Conservation (phyloP, 2,888 invertebrate species). For the Cephalotes varians region DNA sequence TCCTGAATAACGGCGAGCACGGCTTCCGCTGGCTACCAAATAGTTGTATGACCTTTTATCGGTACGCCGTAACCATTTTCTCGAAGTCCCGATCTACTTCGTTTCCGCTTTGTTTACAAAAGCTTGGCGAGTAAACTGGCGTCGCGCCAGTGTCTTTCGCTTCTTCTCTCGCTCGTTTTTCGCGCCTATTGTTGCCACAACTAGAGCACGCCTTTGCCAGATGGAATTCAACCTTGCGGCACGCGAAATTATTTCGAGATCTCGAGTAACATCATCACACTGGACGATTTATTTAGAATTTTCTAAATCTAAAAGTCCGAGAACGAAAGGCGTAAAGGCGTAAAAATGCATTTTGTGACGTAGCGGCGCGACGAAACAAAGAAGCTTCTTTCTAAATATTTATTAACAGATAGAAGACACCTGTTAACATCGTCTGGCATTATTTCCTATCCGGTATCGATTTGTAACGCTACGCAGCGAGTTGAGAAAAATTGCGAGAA, state of each 20-base stretch:
- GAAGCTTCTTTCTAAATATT: not conserved
- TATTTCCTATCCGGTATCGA: too few relatives aligned
- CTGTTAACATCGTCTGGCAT: not conserved
- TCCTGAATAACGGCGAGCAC: not conserved
- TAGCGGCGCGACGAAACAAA: not conserved
- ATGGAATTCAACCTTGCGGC: not conserved
- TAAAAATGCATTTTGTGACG: not conserved
- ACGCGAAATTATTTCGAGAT: slow-evolving; percentile 27
- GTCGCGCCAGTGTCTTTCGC: not conserved
- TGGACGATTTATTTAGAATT: slow-evolving; percentile 29
- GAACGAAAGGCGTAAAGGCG: not conserved
- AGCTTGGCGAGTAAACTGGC: not conserved
- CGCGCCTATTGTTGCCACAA: slow-evolving; percentile 18
- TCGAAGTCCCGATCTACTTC: slow-evolving; percentile 19
- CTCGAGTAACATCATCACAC: not conserved
- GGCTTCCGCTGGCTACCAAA: not conserved
- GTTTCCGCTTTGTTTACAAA: slow-evolving; percentile 22
- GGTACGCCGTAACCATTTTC: slow-evolving; percentile 28
- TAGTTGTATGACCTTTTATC: slow-evolving; percentile 29
- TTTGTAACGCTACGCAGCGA: not conserved
- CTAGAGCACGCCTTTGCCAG: not conserved
- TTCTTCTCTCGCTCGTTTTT: not conserved
- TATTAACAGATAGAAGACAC: not conserved
- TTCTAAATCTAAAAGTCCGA: slow-evolving; percentile 2
- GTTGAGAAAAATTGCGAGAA: not conserved